These are phyloP conservation scores for Ophiodon elongatus DNA, from an alignment of 2,113 vertebrate genomes.

Conservation along the genomic window DNA sequence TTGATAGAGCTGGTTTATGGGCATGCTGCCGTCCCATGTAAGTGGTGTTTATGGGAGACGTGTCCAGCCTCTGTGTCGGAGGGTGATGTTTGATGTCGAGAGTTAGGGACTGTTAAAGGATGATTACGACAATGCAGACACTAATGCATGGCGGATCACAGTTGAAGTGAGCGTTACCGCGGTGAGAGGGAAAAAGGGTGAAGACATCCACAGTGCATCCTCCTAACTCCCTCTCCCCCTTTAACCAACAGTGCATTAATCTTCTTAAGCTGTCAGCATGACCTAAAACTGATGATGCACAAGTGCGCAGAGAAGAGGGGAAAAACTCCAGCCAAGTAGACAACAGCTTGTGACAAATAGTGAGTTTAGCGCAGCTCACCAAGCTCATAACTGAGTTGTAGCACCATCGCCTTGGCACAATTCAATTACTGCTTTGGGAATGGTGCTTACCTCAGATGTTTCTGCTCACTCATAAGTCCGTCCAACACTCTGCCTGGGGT, in stretches of 20 bases:
- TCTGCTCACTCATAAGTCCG: slow-evolving; percentile 38
- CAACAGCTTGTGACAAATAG: slow-evolving; percentile 53
- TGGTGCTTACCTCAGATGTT: slow-evolving; percentile 60
- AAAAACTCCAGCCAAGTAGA: slow-evolving; percentile 50
- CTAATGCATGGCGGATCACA: slow-evolving; percentile 18
- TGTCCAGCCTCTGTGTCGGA: slow-evolving; percentile 45
- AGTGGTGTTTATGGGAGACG: slow-evolving; percentile 59
- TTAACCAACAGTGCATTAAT: slow-evolving; percentile 65
- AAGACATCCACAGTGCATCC: slow-evolving; percentile 50
- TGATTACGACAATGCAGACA: slow-evolving; percentile 37
- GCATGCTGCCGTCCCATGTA: slow-evolving; percentile 35
- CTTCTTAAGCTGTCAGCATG: slow-evolving; percentile 73
- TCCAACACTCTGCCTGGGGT: slow-evolving; percentile 11
- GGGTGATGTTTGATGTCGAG: slow-evolving; percentile 37
- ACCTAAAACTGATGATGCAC: slow-evolving; percentile 68
- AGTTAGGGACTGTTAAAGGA: slow-evolving; percentile 51
- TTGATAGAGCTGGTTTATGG: slow-evolving; percentile 61
- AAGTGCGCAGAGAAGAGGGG: slow-evolving; percentile 39
- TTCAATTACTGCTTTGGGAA: slow-evolving; percentile 48
- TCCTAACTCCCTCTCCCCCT: slow-evolving; percentile 45
- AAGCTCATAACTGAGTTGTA: slow-evolving; percentile 58
- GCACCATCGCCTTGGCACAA: slow-evolving; percentile 44
- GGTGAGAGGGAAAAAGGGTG: slow-evolving; percentile 26
- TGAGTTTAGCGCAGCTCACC: slow-evolving; percentile 56
- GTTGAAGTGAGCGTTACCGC: slow-evolving; percentile 30